A percentile compares a stretch with the other conserved stretches of the same genome.
These are phyloP conservation scores for Microcebus murinus DNA, from an alignment of 2,113 vertebrate species.

Conservation along the genomic window DNA sequence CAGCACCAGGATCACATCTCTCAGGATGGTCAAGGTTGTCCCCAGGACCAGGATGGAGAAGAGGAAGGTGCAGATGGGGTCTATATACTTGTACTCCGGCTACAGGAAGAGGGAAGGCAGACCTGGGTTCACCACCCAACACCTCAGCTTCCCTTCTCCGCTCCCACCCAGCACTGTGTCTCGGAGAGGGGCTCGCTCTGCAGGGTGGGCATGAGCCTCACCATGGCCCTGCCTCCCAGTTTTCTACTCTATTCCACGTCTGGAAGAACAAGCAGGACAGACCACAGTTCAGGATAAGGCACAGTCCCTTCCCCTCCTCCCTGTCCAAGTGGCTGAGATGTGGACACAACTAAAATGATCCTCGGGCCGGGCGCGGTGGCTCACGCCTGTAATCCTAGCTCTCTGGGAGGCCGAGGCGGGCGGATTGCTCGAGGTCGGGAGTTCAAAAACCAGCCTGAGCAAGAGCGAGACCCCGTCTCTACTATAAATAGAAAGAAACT, in stretches of 20 bases:
- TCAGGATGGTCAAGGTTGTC: conserved; percentile 91
- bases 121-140: neutral
- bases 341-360: neutral
- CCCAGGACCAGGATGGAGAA: conserved; percentile 92
- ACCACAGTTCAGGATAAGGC: neutral
- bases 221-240: neutral
- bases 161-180: neutral
- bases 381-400: too few species aligned
- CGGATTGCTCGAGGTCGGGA: too few species aligned
- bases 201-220: neutral
- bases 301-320: neutral
- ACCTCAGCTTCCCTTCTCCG: neutral
- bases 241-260: neutral
- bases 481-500: too few species aligned
- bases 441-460: too few species aligned
- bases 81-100: conserved; percentile 93
- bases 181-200: neutral
- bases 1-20: conserved; percentile 91
- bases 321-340: neutral
- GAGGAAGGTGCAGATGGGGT: conserved; percentile 95
- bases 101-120: conserved; percentile 70
- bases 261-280: neutral
- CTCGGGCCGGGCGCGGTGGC: too few species aligned
- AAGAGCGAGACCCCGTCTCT: too few species aligned
- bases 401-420: too few species aligned